Conservation (phyloP, 2,113 vertebrate species). For the pig (Sus scrofa) region T2T-Sscrofa CM000825.6:102425001-102425500, state of each 20-base stretch:
- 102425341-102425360: background rate
- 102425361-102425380: background rate
- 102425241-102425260: background rate
- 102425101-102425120: background rate
- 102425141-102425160: background rate
- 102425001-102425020: background rate
- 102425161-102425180: background rate
- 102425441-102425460: background rate
- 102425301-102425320: background rate
- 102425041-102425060: background rate
- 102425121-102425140: background rate
- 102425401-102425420: background rate
- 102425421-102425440: background rate
- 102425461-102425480: no score
- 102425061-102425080: background rate
- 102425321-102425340: background rate
- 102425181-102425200: background rate
- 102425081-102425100: background rate
- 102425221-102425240: background rate
- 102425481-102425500: background rate
- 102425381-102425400: background rate
- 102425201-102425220: background rate
- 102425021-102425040: background rate
- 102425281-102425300: background rate
- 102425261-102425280: background rate